Base-by-base conservation (phyloP, 2,888 invertebrate genomes). In the Aporophyla lueneburgensis region DNA sequence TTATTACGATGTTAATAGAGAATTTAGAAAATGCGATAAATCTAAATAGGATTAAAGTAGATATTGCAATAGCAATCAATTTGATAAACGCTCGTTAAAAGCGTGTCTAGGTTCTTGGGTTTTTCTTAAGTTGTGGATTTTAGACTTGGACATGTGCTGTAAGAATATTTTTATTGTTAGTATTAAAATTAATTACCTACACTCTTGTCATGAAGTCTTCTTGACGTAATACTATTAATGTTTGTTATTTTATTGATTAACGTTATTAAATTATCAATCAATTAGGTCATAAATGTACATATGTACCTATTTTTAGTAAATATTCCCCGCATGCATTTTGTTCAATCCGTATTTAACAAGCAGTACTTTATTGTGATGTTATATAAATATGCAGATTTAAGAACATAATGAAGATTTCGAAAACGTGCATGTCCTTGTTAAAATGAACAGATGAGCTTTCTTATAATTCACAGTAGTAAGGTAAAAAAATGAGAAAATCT, bases 61-160 rank as follows among this genome's bases (percentile, higher is more conserved):
- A 69, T 76, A 63, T 84, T 87, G 87, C 81, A 69, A 59, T 16
- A 65, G 76, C 80, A 83, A 87, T 80, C 76, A 43, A 46, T 77
- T 81, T 83, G 79, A 77, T 77, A 67, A 66, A 58, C 43, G 73
- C 27, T 74, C 65, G 53, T 71, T 77, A 67, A 73, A 82, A 76
- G 24, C 78, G 78, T 76, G 86, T 72, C 75, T 76, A 72, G 33
- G 16, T 69, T 81, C 83, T 76, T 71, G 56, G 51, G 71, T 67
- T 74, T 63, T 80, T 77, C 65, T 74, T 86, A 76, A 59, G 43
- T 68, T 82, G 51, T 71, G 62, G 43, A 53, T 54, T 78, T 85
- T 83, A 86, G 84, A 83, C 69, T 58, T 75, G 77, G 86, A 83
- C 80, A 80, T 75, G 71, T 46, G 6, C n/a, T 9, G n/a, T n/a